phyloP scores from a whole-genome alignment of 2,888 invertebrate genomes.

The Dolichomitus sp. region DNA sequence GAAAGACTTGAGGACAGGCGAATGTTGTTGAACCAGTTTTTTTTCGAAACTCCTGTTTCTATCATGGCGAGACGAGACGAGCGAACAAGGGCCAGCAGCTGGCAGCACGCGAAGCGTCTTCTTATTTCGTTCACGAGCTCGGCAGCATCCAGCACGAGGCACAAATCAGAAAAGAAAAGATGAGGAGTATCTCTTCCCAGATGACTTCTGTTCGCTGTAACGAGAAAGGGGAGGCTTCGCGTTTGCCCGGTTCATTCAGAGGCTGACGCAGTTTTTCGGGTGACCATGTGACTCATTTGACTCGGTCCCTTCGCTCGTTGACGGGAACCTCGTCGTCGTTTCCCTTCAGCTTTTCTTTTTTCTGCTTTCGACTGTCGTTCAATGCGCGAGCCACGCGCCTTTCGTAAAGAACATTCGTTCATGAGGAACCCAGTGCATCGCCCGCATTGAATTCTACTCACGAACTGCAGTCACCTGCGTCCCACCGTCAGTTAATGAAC shows the following conservation, averaged over 20 bases:
- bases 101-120: slow-evolving; percentile 48
- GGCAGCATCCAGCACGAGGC: slow-evolving; percentile 54
- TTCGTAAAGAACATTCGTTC: slow-evolving; percentile 54
- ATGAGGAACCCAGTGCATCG: slow-evolving; percentile 22
- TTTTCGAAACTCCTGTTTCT: slow-evolving; percentile 49
- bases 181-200: slow-evolving; percentile 39
- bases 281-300: slow-evolving; percentile 75
- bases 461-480: slow-evolving; percentile 65
- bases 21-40: slow-evolving; percentile 53
- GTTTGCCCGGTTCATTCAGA: slow-evolving; percentile 69
- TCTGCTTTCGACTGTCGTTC: slow-evolving; percentile 57
- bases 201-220: slow-evolving; percentile 75
- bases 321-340: slow-evolving; percentile 39
- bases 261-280: slow-evolving; percentile 72
- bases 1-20: slow-evolving; percentile 24
- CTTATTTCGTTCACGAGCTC: slow-evolving; percentile 37
- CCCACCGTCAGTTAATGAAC: slow-evolving; percentile 63
- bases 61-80: slow-evolving; percentile 55
- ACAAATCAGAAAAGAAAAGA: slow-evolving; percentile 60
- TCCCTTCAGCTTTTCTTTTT: slow-evolving; percentile 69
- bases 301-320: slow-evolving; percentile 60
- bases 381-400: slow-evolving; percentile 55
- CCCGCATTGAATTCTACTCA: slow-evolving; percentile 48
- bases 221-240: slow-evolving; percentile 77
- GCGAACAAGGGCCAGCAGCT: slow-evolving; percentile 54